Percentiles rank a stretch among this genome's conserved stretches.
These are phyloP conservation scores for Molossus molossus DNA, from an alignment of 2,797 vertebrate genomes.

Conservation along the genomic window DNA sequence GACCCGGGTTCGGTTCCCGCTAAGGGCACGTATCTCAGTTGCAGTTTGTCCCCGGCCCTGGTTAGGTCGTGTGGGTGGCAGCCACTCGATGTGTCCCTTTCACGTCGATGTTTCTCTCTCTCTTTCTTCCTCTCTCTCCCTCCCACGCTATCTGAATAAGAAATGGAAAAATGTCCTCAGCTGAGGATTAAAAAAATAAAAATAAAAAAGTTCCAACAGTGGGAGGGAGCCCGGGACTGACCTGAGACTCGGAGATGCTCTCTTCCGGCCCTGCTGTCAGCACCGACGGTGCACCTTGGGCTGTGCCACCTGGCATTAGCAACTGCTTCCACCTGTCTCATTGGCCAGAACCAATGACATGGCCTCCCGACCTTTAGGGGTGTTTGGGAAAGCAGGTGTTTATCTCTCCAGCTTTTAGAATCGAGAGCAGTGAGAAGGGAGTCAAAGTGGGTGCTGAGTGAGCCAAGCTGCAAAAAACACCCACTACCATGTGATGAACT, in stretches of 20 bases:
- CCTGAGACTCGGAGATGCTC: not conserved
- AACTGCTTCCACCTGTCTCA: not conserved
- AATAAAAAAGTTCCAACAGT: not conserved
- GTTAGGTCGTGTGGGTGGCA: no score
- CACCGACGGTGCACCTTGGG: not conserved
- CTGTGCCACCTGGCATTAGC: no score
- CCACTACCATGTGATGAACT: not conserved
- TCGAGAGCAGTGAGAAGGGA: not conserved
- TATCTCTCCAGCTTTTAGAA: not conserved
- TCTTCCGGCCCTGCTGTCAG: not conserved
- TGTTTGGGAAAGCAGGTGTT: conserved; percentile 1
- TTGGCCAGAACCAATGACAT: not conserved
- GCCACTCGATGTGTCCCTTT: no score
- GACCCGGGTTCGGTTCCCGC: no score
- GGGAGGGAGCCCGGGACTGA: not conserved
- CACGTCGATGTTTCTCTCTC: no score
- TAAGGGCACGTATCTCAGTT: no score
- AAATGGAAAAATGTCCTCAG: no score
- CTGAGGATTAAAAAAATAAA: no score
- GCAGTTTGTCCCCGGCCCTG: no score
- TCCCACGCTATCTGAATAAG: no score
- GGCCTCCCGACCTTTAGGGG: not conserved
- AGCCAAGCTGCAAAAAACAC: not conserved
- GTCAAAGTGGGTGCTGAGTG: not conserved
- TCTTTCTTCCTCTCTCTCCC: no score